phyloP scores from a whole-genome alignment of 1,140 invertebrate species.

The Rhopalosiphum maidis region DNA sequence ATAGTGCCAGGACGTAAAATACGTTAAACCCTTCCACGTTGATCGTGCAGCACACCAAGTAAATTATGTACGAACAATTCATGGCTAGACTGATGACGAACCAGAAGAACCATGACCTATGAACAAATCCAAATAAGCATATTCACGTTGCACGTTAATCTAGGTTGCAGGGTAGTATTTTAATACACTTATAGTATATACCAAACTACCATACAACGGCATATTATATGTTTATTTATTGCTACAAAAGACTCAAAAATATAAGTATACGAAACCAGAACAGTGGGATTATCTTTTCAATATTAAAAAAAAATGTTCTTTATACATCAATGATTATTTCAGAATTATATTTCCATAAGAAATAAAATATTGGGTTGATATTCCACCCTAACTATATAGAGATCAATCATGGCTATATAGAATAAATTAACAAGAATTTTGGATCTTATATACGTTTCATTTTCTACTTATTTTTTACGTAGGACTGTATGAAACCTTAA shows the following conservation, averaged over 20 bases:
- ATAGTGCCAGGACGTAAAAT: constrained; percentile 78
- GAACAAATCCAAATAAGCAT: constrained; percentile 63
- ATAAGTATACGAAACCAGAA: not conserved
- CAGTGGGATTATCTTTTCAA: not conserved
- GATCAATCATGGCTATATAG: no score
- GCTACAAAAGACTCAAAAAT: not conserved
- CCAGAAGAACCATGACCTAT: constrained; percentile 88
- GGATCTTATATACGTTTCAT: no score
- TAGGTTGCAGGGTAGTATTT: not conserved
- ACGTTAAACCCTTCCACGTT: constrained; percentile 84
- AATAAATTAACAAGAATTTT: no score
- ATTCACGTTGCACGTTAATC: not conserved
- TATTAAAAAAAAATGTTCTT: not conserved
- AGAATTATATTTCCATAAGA: not conserved
- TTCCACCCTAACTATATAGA: no score
- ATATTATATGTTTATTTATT: no score
- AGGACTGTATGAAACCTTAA: not conserved
- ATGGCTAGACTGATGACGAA: constrained; percentile 86
- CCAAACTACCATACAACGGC: no score
- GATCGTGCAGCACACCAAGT: constrained; percentile 87
- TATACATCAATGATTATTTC: not conserved
- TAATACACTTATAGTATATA: not conserved
- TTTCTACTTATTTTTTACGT: not conserved
- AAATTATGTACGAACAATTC: constrained; percentile 85
- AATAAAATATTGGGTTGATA: not conserved